Evolutionary conservation across 2,888 invertebrate genomes (phyloP), one percentile per base, ranked within the genome.

Genomic region (Drosophila atroscutellata): DNA sequence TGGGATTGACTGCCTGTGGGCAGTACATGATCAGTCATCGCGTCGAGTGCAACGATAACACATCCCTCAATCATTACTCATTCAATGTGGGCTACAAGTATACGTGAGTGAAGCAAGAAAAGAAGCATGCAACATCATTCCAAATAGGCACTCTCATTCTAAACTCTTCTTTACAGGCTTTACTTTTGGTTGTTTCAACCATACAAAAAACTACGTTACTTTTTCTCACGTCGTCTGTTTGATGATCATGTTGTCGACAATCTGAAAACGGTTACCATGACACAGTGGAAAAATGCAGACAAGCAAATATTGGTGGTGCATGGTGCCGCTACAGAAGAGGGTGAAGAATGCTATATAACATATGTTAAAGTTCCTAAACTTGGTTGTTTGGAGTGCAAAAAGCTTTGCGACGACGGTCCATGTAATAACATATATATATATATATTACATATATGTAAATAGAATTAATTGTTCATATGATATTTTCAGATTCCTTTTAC

Each of bases 1-100:
- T 99, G 96, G 99, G 99, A 9, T 96, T 98, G 91, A 97, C 98
- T n/a, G 96, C 97, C 86, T 98, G 98, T 92, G 98, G 98, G 18
- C 97, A 97, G 93, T 98, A 96, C 94, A 95, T 99, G 77, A 94
- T 99, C 82, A 98, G 98, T 76, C 98, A 98, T 93, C 97, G 93
- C 65, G 91, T 93, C 36, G 90, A 97, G 1, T 95, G 95, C 90
- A 94, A 94, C 74, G 94, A 94, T 77, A 94, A 93, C 75, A 89
- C 93, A 72, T 94, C 93, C 79, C 94, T 94, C 37, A 94, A 94
- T 45, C 94, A 94, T 81, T 93, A 93, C 70, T 94, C 94, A 81
- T 95, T 94, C 87, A 94, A 94, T 84, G 94, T 94, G 91, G 94
- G 93, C 93, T 94, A 92, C 93, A 95, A 93, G 95, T 96, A 93